phyloP scores from a whole-genome alignment of 2,888 invertebrate genomes.

The Odiellus spinosus region DNA sequence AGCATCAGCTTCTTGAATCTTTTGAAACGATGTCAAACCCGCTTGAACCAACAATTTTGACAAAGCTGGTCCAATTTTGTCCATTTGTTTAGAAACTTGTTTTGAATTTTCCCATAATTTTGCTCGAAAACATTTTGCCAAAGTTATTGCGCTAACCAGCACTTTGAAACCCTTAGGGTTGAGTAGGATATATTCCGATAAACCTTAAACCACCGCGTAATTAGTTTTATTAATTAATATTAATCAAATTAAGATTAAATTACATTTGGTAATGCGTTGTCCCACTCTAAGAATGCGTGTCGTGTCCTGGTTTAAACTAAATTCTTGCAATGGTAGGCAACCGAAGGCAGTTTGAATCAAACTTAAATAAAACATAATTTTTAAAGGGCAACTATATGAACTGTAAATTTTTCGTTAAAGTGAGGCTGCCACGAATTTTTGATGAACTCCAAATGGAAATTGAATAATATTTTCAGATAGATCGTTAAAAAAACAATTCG shows the following conservation, averaged over 20 bases:
- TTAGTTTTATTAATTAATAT: not conserved
- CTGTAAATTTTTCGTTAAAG: no score
- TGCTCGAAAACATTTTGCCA: conserved; percentile 49
- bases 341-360: conserved; percentile 59
- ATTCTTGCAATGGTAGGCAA: conserved; percentile 47
- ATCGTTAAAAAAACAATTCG: no score
- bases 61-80: conserved; percentile 39
- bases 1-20: conserved; percentile 48
- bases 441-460: no score
- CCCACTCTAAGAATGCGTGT: conserved; percentile 49
- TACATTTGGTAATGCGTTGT: conserved; percentile 48
- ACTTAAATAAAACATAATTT: conserved; percentile 31
- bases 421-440: no score
- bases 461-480: no score
- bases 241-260: not conserved
- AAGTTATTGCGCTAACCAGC: conserved; percentile 41
- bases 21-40: conserved; percentile 47
- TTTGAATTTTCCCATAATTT: conserved; percentile 59
- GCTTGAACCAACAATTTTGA: conserved; percentile 30
- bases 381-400: no score
- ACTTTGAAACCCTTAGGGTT: conserved; percentile 29
- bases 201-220: conserved; percentile 22
- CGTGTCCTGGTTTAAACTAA: conserved; percentile 51
- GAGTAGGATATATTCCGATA: conserved; percentile 33
- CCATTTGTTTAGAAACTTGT: conserved; percentile 50